Conservation (phyloP, 2,113 vertebrate species). For the Aphyosemion australe region DNA sequence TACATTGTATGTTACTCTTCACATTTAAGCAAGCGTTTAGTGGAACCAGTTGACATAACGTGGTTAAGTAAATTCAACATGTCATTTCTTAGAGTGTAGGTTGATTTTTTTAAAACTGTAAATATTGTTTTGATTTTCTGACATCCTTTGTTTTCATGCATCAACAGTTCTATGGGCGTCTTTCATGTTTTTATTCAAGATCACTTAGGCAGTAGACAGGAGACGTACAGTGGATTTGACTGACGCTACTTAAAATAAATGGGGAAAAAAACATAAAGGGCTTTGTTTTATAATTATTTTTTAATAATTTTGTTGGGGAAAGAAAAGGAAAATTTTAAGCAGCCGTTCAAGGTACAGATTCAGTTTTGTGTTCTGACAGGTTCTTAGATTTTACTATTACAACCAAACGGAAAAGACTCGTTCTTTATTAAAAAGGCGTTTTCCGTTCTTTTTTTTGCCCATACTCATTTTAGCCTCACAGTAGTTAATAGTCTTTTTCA, state of each 20-base stretch:
- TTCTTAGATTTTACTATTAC: constrained; percentile 14
- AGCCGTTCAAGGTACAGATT: no score
- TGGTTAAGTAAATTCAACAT: no score
- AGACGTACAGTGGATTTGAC: constrained; percentile 27
- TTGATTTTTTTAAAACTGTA: neutral
- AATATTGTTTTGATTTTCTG: constrained; percentile 3
- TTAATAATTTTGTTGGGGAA: neutral
- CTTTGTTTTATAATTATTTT: constrained; percentile 6
- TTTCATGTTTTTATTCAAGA: constrained; percentile 51
- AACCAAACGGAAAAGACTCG: constrained; percentile 29
- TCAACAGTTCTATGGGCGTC: constrained; percentile 16
- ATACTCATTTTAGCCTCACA: constrained; percentile 44
- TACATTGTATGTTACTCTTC: no score
- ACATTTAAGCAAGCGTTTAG: no score
- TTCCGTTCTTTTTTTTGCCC: constrained; percentile 28
- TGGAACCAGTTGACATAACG: no score
- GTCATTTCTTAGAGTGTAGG: no score
- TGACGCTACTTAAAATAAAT: constrained; percentile 2
- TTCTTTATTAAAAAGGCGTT: constrained; percentile 9
- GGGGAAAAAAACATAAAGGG: neutral
- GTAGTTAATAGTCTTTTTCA: constrained; percentile 55
- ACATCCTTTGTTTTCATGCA: constrained; percentile 33
- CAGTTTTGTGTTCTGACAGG: constrained; percentile 2
- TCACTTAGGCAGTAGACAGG: constrained; percentile 42
- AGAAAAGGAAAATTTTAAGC: neutral